Percentiles rank a stretch among this genome's conserved stretches.
These are phyloP conservation scores for Blastomussa wellsi DNA, from an alignment of 92 coral and sea anemone species.

Conservation along the genomic window DNA sequence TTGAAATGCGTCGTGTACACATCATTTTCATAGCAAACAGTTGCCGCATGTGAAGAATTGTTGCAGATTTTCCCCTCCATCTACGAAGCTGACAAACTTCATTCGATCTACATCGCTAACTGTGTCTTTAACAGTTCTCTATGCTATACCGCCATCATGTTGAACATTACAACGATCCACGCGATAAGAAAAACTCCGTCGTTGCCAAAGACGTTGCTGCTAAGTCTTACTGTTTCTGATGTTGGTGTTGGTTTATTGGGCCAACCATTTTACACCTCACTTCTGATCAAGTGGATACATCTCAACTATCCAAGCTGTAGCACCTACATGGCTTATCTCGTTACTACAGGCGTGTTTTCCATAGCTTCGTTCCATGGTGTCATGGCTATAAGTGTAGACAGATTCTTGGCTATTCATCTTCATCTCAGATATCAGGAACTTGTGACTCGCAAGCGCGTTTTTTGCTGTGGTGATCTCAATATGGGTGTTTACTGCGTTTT, in stretches of 20 bases:
- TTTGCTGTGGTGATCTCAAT: neutral
- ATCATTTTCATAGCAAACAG: no score
- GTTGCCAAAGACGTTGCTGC: constrained; percentile 12
- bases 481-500: neutral
- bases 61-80: neutral
- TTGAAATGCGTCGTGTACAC: no score
- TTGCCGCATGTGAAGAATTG: no score
- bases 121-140: neutral
- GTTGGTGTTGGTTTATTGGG: neutral
- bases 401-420: constrained; percentile 25
- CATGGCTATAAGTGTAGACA: constrained; percentile 12
- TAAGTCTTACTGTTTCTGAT: constrained; percentile 21
- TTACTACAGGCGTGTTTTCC: neutral
- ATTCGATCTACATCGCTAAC: neutral
- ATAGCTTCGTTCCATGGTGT: constrained; percentile 3
- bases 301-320: neutral
- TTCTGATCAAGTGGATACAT: neutral
- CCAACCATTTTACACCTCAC: neutral
- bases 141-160: constrained; percentile 1
- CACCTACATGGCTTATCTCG: neutral
- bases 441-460: constrained; percentile 6
- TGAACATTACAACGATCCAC: neutral
- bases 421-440: constrained; percentile 34
- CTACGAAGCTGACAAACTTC: neutral
- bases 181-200: constrained; percentile 16